Evolutionary conservation across 2,113 vertebrate genomes (phyloP).

Genomic region (Ceuthmochares aereus): DNA sequence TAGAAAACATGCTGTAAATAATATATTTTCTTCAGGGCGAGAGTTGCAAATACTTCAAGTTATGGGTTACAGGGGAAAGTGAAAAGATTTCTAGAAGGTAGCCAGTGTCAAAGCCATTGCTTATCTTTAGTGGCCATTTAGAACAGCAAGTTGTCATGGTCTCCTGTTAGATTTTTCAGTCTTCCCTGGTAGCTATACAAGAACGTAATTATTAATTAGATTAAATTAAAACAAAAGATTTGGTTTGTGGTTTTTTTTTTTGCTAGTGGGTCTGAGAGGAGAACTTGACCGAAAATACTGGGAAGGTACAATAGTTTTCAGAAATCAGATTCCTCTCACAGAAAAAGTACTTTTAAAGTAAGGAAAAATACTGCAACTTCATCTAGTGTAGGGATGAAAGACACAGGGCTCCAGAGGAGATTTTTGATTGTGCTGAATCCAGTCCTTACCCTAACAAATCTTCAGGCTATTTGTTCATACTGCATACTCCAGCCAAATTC

Average conservation of each 20-base stretch:
- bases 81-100: conserved; percentile 7
- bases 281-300: neutral
- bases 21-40: neutral
- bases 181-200: neutral
- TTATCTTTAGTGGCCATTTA: neutral
- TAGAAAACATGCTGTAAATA: conserved; percentile 36
- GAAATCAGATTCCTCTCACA: neutral
- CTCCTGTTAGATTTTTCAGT: neutral
- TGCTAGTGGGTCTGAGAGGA: neutral
- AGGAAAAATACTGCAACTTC: conserved; percentile 1
- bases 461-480: neutral
- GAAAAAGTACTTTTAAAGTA: neutral
- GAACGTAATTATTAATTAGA: neutral
- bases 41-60: conserved; percentile 15
- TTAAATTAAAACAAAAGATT: neutral
- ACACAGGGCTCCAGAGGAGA: neutral
- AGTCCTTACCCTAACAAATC: neutral
- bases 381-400: neutral
- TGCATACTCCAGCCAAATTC: neutral
- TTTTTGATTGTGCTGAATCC: neutral
- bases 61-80: neutral
- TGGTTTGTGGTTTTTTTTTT: neutral
- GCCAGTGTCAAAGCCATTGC: neutral
- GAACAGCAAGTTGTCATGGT: neutral
- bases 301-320: neutral